Percentiles rank a stretch among this genome's conserved stretches.
Evolutionary conservation across 2,113 vertebrate species (phyloP).

Genomic region (Podarcis cretensis): DNA sequence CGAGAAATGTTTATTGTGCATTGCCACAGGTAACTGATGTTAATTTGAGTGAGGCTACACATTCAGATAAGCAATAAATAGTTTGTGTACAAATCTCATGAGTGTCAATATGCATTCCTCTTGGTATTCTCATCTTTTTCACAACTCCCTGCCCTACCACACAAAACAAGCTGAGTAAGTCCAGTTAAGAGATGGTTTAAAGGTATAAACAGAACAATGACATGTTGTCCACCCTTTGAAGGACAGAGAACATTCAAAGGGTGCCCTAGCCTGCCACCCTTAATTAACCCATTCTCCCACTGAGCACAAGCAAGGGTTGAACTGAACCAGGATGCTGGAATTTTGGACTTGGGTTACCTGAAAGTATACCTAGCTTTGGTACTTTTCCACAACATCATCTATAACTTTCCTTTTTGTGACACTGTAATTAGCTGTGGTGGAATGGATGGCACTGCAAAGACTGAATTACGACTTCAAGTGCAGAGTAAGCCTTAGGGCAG

Average conservation of each 20-base stretch:
- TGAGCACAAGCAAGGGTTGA: background rate
- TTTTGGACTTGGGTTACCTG: background rate
- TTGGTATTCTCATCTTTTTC: conserved; percentile 4
- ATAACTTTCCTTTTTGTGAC: conserved; percentile 40
- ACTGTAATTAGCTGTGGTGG: conserved; percentile 33
- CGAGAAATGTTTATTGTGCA: conserved; percentile 7
- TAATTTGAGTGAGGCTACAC: conserved; percentile 4
- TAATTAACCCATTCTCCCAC: background rate
- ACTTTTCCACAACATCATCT: background rate
- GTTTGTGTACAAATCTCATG: background rate
- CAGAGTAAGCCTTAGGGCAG: conserved; percentile 24
- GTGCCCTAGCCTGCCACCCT: background rate
- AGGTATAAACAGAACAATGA: background rate
- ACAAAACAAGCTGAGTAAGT: background rate
- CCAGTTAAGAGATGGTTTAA: background rate
- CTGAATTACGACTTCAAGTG: conserved; percentile 30
- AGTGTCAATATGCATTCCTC: background rate
- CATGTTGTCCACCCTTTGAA: background rate
- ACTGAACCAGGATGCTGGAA: background rate
- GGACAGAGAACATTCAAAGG: background rate
- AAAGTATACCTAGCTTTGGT: background rate
- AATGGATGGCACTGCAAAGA: conserved; percentile 30
- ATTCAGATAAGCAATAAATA: conserved; percentile 1
- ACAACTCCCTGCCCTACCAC: background rate
- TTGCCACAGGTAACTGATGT: background rate